Conservation (phyloP, 92 coral and sea anemone species). For the Bergia sp. region DNA sequence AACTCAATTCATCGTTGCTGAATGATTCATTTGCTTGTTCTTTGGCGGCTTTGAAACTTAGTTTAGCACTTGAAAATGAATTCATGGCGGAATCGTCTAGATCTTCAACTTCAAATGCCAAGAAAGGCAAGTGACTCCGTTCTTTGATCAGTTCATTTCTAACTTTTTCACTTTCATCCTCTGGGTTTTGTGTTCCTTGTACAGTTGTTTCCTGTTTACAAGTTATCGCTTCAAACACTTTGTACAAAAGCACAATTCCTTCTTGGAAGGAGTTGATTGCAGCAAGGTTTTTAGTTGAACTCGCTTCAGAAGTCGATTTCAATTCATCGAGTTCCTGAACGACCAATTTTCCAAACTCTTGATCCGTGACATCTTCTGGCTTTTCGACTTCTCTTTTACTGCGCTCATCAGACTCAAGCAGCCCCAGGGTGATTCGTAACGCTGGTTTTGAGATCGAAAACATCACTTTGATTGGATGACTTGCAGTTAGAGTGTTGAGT, state of each 20-base stretch:
- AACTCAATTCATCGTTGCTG: slow-evolving; percentile 3
- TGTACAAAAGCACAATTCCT: slow-evolving; percentile 11
- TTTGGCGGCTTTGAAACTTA: slow-evolving; percentile 28
- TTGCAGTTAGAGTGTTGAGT: background rate
- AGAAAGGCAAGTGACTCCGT: background rate
- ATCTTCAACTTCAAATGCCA: slow-evolving; percentile 8
- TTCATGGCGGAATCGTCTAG: slow-evolving; percentile 29
- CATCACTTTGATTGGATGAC: background rate
- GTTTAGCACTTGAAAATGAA: slow-evolving; percentile 24
- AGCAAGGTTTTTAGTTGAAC: background rate
- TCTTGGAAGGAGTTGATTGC: slow-evolving; percentile 16
- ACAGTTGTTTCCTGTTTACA: slow-evolving; percentile 1
- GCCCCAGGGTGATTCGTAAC: slow-evolving; percentile 13
- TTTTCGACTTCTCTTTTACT: background rate
- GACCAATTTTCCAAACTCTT: slow-evolving; percentile 8
- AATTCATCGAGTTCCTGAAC: slow-evolving; percentile 29
- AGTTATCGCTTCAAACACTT: slow-evolving; percentile 5
- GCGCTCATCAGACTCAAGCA: background rate
- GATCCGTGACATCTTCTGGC: slow-evolving; percentile 21
- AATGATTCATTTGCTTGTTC: slow-evolving; percentile 20
- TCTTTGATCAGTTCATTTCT: background rate
- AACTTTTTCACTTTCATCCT: background rate
- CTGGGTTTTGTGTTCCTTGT: background rate
- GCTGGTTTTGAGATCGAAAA: slow-evolving; percentile 21
- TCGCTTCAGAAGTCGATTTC: background rate